phyloP scores from a whole-genome alignment of 2,888 invertebrate genomes.

The Lapara coniferarum region DNA sequence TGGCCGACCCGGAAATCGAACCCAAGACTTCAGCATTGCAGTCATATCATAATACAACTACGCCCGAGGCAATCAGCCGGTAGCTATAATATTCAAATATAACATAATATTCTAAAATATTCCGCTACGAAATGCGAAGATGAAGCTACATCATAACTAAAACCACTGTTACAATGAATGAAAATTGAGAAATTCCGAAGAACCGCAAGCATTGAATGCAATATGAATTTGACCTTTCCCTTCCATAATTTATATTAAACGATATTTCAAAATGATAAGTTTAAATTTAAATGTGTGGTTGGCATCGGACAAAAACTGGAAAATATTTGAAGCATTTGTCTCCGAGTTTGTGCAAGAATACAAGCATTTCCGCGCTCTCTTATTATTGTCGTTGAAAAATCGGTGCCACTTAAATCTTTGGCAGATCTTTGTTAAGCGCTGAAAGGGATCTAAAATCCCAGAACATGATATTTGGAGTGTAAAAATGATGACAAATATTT shows the following conservation, averaged over 20 bases:
- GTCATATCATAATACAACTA: no score
- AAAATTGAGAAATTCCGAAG: not conserved
- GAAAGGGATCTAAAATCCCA: not conserved
- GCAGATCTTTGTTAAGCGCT: not conserved
- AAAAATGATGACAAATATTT: no score
- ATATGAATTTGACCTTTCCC: not conserved
- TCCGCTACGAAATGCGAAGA: not conserved
- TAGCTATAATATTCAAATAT: no score
- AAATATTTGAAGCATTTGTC: not conserved
- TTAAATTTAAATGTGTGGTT: not conserved
- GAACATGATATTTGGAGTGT: no score
- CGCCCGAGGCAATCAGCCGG: no score
- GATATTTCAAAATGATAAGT: not conserved
- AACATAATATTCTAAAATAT: no score
- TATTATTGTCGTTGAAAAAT: not conserved
- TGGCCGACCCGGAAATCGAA: no score
- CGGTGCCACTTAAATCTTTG: not conserved
- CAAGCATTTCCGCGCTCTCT: not conserved
- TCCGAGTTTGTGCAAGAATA: not conserved
- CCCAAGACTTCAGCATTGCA: no score
- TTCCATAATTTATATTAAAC: not conserved
- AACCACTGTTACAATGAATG: slow-evolving; percentile 2
- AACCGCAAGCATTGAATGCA: not conserved
- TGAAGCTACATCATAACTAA: not conserved
- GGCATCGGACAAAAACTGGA: not conserved